Evolutionary conservation across 2,888 invertebrate species (phyloP).

Genomic region (Xestia c-nigrum): DNA sequence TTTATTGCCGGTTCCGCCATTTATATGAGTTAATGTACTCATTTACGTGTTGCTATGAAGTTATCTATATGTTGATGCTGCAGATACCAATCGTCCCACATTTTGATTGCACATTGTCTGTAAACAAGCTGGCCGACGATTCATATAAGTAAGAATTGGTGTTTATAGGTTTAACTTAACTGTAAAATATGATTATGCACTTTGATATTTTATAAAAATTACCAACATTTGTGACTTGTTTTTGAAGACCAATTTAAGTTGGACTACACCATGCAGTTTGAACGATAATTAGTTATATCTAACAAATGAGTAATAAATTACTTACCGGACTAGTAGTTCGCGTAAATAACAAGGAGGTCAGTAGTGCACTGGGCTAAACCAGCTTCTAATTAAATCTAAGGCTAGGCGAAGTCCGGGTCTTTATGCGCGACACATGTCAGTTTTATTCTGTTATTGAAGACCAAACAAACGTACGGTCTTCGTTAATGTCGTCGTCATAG

Average conservation of each 20-base stretch:
- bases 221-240: not conserved
- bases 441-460: conserved; percentile 3
- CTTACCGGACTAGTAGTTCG: conserved; percentile 40
- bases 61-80: conserved; percentile 38
- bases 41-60: conserved; percentile 63
- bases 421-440: not conserved
- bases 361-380: conserved; percentile 55
- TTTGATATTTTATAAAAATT: not conserved
- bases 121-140: conserved; percentile 21
- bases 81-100: conserved; percentile 38
- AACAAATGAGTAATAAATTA: conserved; percentile 48
- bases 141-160: conserved; percentile 15
- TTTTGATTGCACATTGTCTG: conserved; percentile 23
- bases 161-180: conserved; percentile 14
- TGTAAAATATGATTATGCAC: not conserved
- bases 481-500: not conserved
- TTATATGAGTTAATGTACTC: conserved; percentile 70
- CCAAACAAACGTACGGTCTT: not conserved
- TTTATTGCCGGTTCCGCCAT: conserved; percentile 70
- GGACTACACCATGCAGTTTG: not conserved
- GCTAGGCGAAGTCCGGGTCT: conserved; percentile 24
- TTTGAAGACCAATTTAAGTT: conserved; percentile 12
- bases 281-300: conserved; percentile 40
- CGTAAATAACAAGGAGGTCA: conserved; percentile 58
- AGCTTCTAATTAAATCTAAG: conserved; percentile 50